Evolutionary conservation across 1,140 invertebrate genomes (phyloP).

Genomic region (Neodiprion pinetum): DNA sequence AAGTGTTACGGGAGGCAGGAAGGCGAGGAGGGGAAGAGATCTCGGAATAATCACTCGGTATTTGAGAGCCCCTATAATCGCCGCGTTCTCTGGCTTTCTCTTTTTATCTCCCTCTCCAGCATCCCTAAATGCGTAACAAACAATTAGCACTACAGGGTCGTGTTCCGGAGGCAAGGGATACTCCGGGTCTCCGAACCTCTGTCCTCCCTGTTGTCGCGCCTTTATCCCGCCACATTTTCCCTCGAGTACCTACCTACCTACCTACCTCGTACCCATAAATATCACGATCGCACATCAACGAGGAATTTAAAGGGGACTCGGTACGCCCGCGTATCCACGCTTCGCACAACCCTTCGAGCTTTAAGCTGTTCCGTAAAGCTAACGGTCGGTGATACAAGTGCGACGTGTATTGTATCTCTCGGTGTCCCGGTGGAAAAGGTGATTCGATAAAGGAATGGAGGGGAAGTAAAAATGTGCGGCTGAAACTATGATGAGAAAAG

Average conservation of each 20-base stretch:
- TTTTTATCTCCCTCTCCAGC: background rate
- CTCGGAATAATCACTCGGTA: background rate
- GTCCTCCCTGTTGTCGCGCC: background rate
- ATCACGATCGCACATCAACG: background rate
- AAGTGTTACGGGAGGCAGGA: background rate
- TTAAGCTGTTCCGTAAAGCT: too few relatives aligned
- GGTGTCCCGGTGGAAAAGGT: too few relatives aligned
- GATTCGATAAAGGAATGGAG: too few relatives aligned
- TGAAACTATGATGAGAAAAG: too few relatives aligned
- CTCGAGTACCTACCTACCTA: background rate
- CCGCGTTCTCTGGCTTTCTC: background rate
- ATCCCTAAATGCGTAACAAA: constrained; percentile 1
- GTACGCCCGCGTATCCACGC: background rate
- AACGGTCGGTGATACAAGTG: too few relatives aligned
- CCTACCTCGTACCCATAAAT: background rate
- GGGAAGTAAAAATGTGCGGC: too few relatives aligned
- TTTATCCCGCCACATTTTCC: background rate
- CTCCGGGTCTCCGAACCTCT: background rate
- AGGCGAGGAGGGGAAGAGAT: background rate
- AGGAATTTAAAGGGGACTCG: background rate
- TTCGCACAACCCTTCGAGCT: background rate
- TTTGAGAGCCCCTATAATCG: constrained; percentile 7
- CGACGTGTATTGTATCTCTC: too few relatives aligned
- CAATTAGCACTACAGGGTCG: background rate
- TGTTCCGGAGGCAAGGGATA: background rate